phyloP scores from a whole-genome alignment of 2,113 vertebrate species.

The Barnardius zonarius region DNA sequence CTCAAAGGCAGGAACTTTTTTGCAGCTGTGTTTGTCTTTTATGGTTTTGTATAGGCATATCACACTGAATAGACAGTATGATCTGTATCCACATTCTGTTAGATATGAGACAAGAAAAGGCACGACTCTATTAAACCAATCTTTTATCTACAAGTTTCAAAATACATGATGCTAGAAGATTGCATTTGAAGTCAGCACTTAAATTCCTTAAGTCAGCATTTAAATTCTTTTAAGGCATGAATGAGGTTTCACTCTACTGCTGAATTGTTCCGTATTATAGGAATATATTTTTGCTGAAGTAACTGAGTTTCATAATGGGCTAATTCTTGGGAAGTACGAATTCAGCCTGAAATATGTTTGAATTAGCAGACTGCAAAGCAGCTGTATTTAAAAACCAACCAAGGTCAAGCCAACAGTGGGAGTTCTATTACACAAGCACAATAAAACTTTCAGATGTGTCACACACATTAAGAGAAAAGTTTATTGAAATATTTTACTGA shows the following conservation, averaged over 20 bases:
- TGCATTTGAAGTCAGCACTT: not conserved
- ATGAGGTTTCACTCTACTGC: not conserved
- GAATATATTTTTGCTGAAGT: not conserved
- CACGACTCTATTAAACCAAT: not conserved
- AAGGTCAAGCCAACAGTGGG: not conserved
- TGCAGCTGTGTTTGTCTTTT: not conserved
- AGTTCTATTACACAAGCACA: not conserved
- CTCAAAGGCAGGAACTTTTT: not conserved
- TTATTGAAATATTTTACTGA: not conserved
- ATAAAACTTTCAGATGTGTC: not conserved
- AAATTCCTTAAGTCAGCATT: not conserved
- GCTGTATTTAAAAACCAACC: not conserved
- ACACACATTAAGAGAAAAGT: not conserved
- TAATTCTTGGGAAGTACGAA: not conserved
- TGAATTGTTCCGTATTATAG: not conserved
- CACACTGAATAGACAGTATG: not conserved
- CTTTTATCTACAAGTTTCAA: not conserved
- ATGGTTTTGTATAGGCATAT: not conserved
- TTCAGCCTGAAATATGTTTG: not conserved
- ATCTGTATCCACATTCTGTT: not conserved
- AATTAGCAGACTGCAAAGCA: not conserved
- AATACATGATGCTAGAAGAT: not conserved
- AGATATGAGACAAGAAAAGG: not conserved
- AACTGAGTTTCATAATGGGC: not conserved
- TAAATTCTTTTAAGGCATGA: conserved; percentile 1